Base-by-base conservation (phyloP, 2,113 vertebrate species). In the Sebastes schlegelii region DNA sequence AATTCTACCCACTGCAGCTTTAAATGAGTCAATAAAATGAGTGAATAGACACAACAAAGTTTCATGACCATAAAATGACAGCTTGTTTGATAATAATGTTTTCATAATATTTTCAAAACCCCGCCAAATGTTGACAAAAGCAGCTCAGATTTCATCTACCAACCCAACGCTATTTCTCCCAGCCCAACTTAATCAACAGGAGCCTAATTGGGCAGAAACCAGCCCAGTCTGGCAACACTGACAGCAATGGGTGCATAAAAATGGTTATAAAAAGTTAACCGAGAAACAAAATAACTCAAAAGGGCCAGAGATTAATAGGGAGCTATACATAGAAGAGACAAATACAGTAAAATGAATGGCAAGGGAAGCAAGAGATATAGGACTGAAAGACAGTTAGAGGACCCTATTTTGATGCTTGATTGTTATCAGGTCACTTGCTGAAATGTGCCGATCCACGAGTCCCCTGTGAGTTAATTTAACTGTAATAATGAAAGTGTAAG, bases 351-450 rank as follows among this genome's bases (percentile, higher is more conserved):
- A 69, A 73, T 17, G 45, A 45, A 21, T 21, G 17, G 19, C 9
- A 3, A 60, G 46, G 34, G 1, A 55, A 40, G 5, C 0, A 1
- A 58, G 6, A 48, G 14, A 58, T n/a, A 48, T 43, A 21, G 3
- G 43, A 48, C 23, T 68, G 40, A 51, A 7, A 19, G 13, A 55
- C 19, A 45, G 42, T 45, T n/a, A 5, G 26, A 26, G 8, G 26
- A n/a, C 0, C 4, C 21, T 23, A 8, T n/a, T 72, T 52, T 64
- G 7, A 72, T 71, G 16, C 1, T 14, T 23, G 46, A 57, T 10
- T 82, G n/a, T 51, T 51, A 63, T 17, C 14, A 65, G 45, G 23
- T 67, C 26, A 51, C 26, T 49, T 63, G 12, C 58, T 74, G 8
- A 23, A 66, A 19, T 34, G 55, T 5, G 23, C 49, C 2, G 8